A percentile compares a stretch with the other conserved stretches of the same genome.
Conservation (phyloP, 2,113 vertebrate species). For the Sialia sialis region DNA sequence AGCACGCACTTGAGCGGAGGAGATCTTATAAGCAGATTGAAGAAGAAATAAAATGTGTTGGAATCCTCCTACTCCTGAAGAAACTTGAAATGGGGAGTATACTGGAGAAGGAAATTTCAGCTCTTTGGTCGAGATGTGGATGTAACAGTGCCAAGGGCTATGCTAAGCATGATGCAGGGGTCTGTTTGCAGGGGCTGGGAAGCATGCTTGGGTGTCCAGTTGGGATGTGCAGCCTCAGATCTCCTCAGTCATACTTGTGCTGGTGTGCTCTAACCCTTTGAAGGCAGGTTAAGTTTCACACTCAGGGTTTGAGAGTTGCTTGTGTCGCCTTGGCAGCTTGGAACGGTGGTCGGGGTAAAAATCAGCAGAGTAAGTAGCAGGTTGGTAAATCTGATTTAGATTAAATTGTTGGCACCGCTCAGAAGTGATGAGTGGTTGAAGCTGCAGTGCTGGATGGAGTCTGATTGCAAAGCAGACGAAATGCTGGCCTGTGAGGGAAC, state of each 20-base stretch:
- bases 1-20: rapidly evolving
- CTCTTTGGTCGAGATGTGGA: rapidly evolving
- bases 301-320: background rate
- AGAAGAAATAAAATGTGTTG: background rate
- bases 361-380: background rate
- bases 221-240: background rate
- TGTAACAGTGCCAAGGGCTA: rapidly evolving
- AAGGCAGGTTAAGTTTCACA: background rate
- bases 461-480: background rate
- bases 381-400: background rate
- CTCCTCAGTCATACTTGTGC: background rate
- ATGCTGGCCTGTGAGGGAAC: background rate
- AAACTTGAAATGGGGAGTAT: rapidly evolving
- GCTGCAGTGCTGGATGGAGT: background rate
- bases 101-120: background rate
- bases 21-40: background rate
- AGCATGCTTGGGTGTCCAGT: rapidly evolving
- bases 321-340: background rate
- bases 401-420: background rate
- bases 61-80: background rate
- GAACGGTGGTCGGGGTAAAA: background rate
- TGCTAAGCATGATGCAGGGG: rapidly evolving
- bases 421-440: background rate
- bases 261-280: background rate
- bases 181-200: background rate